Evolutionary conservation across 2,113 vertebrate species (phyloP).

Genomic region (Copsychus sechellarum): DNA sequence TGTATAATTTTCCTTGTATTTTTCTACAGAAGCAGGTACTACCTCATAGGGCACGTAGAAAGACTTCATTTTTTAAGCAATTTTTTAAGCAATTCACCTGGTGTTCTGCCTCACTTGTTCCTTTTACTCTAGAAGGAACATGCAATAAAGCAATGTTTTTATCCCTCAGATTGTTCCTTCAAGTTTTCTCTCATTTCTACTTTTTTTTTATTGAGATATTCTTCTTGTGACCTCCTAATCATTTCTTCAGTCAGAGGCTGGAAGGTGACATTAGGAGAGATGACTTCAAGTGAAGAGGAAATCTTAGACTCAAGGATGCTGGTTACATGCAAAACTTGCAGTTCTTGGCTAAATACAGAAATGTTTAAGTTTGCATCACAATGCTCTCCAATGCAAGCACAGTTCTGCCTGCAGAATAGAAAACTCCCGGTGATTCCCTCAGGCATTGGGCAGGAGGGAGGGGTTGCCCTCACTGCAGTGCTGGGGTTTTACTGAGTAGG

Average conservation of each 20-base stretch:
- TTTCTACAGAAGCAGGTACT: constrained; percentile 9
- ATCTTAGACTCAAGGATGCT: neutral
- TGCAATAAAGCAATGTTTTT: neutral
- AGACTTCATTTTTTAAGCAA: neutral
- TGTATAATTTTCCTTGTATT: constrained; percentile 32
- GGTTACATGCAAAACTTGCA: neutral
- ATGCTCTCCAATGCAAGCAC: neutral
- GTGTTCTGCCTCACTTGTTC: neutral
- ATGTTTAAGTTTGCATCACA: neutral
- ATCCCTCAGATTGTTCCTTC: neutral
- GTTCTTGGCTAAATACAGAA: neutral
- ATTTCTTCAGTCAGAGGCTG: neutral
- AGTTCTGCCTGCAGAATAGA: neutral
- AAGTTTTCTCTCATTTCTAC: neutral
- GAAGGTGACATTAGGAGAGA: neutral
- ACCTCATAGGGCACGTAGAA: constrained; percentile 13
- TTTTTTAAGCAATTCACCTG: constrained; percentile 17
- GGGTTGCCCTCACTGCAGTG: neutral
- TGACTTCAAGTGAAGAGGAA: neutral
- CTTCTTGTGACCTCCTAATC: neutral
- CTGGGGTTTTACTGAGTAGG: neutral
- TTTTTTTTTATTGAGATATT: neutral
- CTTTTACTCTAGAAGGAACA: neutral
- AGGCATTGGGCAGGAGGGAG: neutral
- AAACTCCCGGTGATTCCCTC: neutral